phyloP scores from a whole-genome alignment of 2,113 vertebrate species.

The Isurus oxyrinchus region DNA sequence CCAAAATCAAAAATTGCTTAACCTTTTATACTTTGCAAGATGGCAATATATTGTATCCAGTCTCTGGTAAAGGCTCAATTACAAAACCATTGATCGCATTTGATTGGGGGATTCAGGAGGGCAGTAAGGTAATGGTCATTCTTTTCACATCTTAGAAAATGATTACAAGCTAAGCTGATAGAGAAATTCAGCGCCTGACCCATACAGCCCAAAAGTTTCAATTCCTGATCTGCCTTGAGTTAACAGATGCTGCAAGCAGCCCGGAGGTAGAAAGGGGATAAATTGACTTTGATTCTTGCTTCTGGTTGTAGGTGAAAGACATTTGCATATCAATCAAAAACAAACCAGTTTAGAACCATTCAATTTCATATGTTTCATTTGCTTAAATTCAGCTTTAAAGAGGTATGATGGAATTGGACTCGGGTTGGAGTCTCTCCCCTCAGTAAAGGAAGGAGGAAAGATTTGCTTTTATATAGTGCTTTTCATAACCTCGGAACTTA shows the following conservation, averaged over 20 bases:
- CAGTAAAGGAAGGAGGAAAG: neutral
- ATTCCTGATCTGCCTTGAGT: neutral
- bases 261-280: neutral
- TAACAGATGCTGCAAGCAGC: neutral
- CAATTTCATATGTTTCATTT: neutral
- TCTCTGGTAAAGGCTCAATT: neutral
- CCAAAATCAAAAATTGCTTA: neutral
- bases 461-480: neutral
- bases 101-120: neutral
- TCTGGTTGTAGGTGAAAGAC: neutral
- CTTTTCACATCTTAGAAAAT: neutral
- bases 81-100: neutral
- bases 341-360: neutral
- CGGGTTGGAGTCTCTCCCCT: neutral
- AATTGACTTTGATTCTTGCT: neutral
- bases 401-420: neutral
- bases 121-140: neutral
- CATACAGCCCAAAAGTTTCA: neutral
- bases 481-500: neutral
- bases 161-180: neutral
- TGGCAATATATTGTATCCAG: neutral
- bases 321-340: neutral
- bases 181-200: neutral
- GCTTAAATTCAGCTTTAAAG: neutral
- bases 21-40: neutral